Percentiles rank a stretch among this genome's conserved stretches.
phyloP scores from a whole-genome alignment of 2,797 vertebrate genomes.

The Anisognathus igniventris region DNA sequence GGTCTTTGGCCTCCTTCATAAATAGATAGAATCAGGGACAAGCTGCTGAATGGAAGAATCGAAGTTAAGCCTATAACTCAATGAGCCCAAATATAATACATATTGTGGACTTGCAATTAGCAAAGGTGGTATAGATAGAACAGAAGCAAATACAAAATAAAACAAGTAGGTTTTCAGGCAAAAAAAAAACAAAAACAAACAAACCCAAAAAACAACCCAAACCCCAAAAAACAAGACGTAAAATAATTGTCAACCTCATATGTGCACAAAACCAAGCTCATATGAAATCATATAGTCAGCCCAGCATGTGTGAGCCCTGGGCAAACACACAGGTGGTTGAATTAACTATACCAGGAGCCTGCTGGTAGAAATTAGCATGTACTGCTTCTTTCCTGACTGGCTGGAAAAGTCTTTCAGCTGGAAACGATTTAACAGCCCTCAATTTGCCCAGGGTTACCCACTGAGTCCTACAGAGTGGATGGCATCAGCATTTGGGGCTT shows the following conservation, averaged over 20 bases:
- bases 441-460: neutral
- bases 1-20: neutral
- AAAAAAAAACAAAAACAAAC: neutral
- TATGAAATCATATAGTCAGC: neutral
- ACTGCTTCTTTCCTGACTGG: neutral
- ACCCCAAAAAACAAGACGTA: neutral
- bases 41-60: neutral
- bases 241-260: neutral
- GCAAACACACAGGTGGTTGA: neutral
- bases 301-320: neutral
- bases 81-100: neutral
- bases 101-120: neutral
- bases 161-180: neutral
- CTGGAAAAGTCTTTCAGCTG: neutral
- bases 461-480: neutral
- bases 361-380: neutral
- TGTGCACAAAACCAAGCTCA: neutral
- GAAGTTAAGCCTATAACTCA: neutral
- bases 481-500: neutral
- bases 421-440: neutral
- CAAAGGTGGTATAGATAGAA: neutral
- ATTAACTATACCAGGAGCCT: neutral
- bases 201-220: accelerated
- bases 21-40: neutral
- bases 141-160: neutral